Percentiles rank a stretch among this genome's conserved stretches.
Evolutionary conservation across 2,797 vertebrate genomes (phyloP).

Genomic region (Holocentrus rufus): DNA sequence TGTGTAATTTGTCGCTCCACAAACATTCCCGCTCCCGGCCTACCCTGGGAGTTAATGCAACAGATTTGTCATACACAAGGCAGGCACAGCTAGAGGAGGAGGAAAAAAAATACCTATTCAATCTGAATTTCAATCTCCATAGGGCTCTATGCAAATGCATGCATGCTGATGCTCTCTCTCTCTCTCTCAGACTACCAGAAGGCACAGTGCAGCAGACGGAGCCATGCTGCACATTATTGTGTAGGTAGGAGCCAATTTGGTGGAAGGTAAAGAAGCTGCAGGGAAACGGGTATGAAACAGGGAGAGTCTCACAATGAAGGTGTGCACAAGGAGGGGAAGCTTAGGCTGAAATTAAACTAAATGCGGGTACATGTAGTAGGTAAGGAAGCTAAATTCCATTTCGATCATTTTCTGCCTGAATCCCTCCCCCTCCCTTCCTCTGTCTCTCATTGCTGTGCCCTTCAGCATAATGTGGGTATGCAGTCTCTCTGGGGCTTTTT

Average conservation of each 20-base stretch:
- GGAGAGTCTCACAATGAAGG: conserved; percentile 38
- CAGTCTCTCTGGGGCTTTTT: conserved; percentile 75
- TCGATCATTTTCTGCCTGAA: conserved; percentile 64
- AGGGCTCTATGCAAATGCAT: conserved; percentile 75
- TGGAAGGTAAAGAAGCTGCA: conserved; percentile 46
- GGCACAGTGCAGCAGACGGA: conserved; percentile 50
- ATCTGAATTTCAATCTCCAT: conserved; percentile 80
- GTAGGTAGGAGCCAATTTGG: conserved; percentile 38
- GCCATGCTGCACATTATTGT: conserved; percentile 51
- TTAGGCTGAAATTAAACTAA: conserved; percentile 46
- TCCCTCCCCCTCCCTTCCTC: conserved; percentile 41
- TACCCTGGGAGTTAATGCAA: conserved; percentile 81
- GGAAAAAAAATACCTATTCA: conserved; percentile 72
- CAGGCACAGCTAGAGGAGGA: conserved; percentile 66
- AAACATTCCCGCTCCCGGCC: conserved; percentile 76
- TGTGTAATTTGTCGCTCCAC: conserved; percentile 80
- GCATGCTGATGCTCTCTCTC: conserved; percentile 62
- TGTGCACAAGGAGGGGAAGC: conserved; percentile 52
- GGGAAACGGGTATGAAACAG: conserved; percentile 41
- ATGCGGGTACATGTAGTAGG: conserved; percentile 57
- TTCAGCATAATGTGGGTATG: conserved; percentile 73
- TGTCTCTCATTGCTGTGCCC: conserved; percentile 72
- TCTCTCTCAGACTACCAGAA: conserved; percentile 58
- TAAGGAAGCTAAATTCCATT: conserved; percentile 64
- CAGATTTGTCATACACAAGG: conserved; percentile 80